These are phyloP conservation scores for Entelurus aequoreus DNA, from an alignment of 2,113 vertebrate genomes.

Conservation along the genomic window DNA sequence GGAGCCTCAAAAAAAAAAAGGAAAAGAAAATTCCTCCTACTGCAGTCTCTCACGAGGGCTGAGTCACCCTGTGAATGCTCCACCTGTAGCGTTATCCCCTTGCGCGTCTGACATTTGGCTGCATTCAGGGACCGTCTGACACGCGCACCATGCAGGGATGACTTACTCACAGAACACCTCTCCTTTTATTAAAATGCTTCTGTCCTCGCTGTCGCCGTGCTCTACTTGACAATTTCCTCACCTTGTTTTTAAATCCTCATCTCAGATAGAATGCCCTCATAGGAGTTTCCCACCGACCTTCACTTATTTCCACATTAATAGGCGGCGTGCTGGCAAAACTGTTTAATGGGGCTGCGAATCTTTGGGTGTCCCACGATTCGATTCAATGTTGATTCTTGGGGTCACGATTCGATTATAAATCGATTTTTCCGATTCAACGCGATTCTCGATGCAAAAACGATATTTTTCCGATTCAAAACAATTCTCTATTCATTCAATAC, in stretches of 20 bases:
- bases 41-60: slow-evolving; percentile 31
- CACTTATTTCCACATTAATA: background rate
- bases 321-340: background rate
- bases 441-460: too few relatives aligned
- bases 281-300: slow-evolving; percentile 11
- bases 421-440: too few relatives aligned
- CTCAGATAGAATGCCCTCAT: background rate
- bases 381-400: too few relatives aligned
- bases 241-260: slow-evolving; percentile 13
- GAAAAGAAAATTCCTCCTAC: slow-evolving; percentile 24
- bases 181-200: background rate
- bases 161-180: background rate
- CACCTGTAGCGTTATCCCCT: slow-evolving; percentile 35
- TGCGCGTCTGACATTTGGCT: slow-evolving; percentile 9
- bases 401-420: too few relatives aligned
- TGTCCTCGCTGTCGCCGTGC: background rate
- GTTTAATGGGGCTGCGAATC: too few relatives aligned
- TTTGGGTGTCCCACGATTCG: too few relatives aligned
- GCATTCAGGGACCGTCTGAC: background rate
- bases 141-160: background rate
- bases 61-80: slow-evolving; percentile 38
- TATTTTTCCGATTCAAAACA: too few relatives aligned
- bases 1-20: slow-evolving; percentile 3
- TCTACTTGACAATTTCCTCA: background rate
- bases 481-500: too few relatives aligned